These are phyloP conservation scores for Patagioenas fasciata DNA, from an alignment of 2,113 vertebrate species.

Conservation along the genomic window DNA sequence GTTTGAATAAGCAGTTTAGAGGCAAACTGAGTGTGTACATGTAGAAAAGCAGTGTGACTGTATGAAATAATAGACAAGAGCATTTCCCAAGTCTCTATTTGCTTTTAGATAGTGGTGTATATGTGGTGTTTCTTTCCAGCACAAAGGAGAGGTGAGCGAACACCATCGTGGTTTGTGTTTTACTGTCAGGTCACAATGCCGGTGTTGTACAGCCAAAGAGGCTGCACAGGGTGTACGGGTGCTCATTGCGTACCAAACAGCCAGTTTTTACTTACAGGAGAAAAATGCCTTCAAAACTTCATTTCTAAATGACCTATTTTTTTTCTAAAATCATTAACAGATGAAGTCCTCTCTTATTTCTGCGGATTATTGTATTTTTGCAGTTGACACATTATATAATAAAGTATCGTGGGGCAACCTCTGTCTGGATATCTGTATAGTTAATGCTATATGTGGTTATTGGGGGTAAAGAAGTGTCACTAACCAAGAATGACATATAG, in stretches of 20 bases:
- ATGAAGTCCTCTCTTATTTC: neutral
- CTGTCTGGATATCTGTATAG: neutral
- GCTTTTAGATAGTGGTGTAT: neutral
- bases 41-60: neutral
- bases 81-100: neutral
- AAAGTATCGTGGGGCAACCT: neutral
- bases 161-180: neutral
- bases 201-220: neutral
- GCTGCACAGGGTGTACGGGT: neutral
- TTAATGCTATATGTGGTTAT: neutral
- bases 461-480: neutral
- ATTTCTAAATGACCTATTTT: neutral
- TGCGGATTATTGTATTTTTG: neutral
- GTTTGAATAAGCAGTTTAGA: neutral
- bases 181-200: rapidly evolving
- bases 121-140: neutral
- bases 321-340: neutral
- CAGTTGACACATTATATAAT: neutral
- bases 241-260: neutral
- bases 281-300: neutral
- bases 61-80: neutral
- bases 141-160: neutral
- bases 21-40: neutral
- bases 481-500: neutral
- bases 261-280: neutral